phyloP scores from a whole-genome alignment of 1,140 invertebrate genomes.

The Caenorhabditis inopinata region DNA sequence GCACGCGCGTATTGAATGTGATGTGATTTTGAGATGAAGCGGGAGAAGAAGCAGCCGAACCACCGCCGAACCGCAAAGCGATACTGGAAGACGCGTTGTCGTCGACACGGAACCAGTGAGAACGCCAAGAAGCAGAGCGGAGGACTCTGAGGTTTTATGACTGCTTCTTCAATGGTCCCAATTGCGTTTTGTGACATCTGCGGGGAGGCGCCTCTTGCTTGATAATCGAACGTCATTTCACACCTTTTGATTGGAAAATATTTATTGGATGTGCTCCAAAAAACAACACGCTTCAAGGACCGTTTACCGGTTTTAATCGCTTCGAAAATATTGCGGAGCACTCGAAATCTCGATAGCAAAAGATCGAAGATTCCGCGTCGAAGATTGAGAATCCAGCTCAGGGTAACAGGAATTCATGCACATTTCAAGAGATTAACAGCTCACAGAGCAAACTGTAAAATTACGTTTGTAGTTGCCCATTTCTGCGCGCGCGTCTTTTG shows the following conservation, averaged over 20 bases:
- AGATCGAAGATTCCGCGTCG: too few relatives aligned
- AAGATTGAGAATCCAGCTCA: too few relatives aligned
- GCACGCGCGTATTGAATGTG: slow-evolving; percentile 32
- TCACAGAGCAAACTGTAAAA: too few relatives aligned
- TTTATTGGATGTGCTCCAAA: too few relatives aligned
- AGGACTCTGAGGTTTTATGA: slow-evolving; percentile 4
- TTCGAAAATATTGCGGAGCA: too few relatives aligned
- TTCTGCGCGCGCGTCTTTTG: too few relatives aligned
- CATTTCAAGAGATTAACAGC: too few relatives aligned
- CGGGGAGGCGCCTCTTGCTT: neutral
- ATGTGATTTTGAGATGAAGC: slow-evolving; percentile 18
- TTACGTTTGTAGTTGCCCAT: too few relatives aligned
- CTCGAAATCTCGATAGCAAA: too few relatives aligned
- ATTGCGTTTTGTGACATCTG: slow-evolving; percentile 1
- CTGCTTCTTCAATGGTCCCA: neutral
- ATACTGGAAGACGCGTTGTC: slow-evolving; percentile 25
- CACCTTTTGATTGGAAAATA: neutral
- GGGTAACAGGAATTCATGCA: too few relatives aligned
- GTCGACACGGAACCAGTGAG: neutral
- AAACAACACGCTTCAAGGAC: too few relatives aligned
- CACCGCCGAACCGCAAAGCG: neutral
- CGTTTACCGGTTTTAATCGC: too few relatives aligned
- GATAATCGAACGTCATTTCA: neutral
- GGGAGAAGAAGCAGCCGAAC: neutral
- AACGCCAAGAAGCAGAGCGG: neutral